These are phyloP conservation scores for Sympetrum striolatum DNA, from an alignment of 2,888 invertebrate genomes.

Conservation along the genomic window DNA sequence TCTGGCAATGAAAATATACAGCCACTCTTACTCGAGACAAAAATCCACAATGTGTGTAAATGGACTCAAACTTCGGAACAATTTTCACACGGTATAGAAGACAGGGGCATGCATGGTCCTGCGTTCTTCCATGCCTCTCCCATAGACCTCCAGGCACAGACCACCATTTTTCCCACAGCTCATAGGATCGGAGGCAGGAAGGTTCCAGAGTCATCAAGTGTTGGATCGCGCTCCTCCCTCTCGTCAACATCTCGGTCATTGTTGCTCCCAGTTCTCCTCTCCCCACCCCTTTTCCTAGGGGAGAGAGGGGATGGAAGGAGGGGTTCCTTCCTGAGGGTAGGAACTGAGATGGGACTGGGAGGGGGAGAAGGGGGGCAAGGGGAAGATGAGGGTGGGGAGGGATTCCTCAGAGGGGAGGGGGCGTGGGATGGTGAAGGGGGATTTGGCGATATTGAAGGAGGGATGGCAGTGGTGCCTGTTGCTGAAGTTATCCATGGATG, in stretches of 20 bases:
- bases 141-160: conserved; percentile 23
- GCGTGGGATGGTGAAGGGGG: conserved; percentile 59
- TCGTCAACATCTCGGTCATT: neutral
- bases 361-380: conserved; percentile 41
- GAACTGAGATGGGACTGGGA: conserved; percentile 50
- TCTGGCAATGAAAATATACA: neutral
- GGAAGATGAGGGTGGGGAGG: conserved; percentile 50
- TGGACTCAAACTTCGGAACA: conserved; percentile 16
- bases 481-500: conserved; percentile 77
- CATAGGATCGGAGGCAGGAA: conserved; percentile 70
- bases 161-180: conserved; percentile 49
- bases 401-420: conserved; percentile 49
- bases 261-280: conserved; percentile 46
- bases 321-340: conserved; percentile 52
- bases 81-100: conserved; percentile 3
- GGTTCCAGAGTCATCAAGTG: conserved; percentile 69
- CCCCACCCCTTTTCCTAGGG: conserved; percentile 63
- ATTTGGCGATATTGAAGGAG: conserved; percentile 58
- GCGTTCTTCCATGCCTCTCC: conserved; percentile 34
- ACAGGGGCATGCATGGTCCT: neutral
- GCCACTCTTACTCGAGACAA: neutral
- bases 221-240: conserved; percentile 60
- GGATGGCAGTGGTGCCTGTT: conserved; percentile 46
- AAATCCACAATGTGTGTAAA: neutral
- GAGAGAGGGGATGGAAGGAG: conserved; percentile 59